Base-by-base conservation (phyloP, 2,113 vertebrate species). In the Ceyx melanurus region DNA sequence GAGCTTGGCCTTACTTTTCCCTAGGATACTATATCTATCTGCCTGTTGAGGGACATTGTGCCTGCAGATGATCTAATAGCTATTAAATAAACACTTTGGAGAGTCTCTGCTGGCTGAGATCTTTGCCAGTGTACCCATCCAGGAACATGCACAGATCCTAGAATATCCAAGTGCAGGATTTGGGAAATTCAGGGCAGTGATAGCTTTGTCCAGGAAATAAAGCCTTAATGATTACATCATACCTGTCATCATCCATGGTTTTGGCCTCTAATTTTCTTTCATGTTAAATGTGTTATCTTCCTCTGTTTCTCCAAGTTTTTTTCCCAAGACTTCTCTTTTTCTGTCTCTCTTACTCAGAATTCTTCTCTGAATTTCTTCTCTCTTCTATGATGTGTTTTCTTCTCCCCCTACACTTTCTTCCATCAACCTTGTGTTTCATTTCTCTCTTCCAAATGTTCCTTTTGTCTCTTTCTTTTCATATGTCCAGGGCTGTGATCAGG, bases 271-370 rank as follows among this genome's bases (percentile, higher is more conserved):
- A 42, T 73, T 91, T 91, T 87, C 85, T 93, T 91, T 95, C 79
- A 1, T 95, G 92, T 95, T 88, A 85, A 85, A 71, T 92, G 86
- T 95, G n/a, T 85, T 90, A 28, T 92, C 16, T 85, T 92, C 54
- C 25, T 89, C 40, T 80, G 17, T 91, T 76, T 80, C n/a, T 25
- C 33, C 21, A 51, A 91, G 14, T 80, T 89, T 56, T 88, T 79
- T 81, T 89, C 29, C 73, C 73, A 81, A 89, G 50, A 84, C 31
- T 33, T 72, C 46, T 48, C 43, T 83, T 51, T 61, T 71, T 17
- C 71, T 94, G 74, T 93, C 62, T 82, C 46, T 88, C 46, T 90
- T 89, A 54, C 61, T 90, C 73, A 85, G 65, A 91, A 91, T 83
- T 62, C 22, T 60, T 88, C 33, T 71, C 81, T 72, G 57, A 75